phyloP scores from a whole-genome alignment of 2,888 invertebrate species.

The Chrysopilus asiliformis region DNA sequence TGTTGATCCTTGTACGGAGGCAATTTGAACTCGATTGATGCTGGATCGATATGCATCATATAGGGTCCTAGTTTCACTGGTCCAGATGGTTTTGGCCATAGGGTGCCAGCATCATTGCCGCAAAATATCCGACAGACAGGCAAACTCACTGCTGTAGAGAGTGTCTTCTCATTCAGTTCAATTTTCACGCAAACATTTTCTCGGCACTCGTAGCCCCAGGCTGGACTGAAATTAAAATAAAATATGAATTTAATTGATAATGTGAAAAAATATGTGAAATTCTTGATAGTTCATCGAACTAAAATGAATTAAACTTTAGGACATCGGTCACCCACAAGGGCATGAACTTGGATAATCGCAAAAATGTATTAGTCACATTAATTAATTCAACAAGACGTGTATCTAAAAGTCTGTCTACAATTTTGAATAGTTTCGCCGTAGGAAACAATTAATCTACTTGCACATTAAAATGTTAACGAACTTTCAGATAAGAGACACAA shows the following conservation, averaged over 20 bases:
- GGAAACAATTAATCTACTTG: no score
- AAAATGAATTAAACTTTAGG: no score
- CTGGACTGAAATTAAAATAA: conserved; percentile 4
- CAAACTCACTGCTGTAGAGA: conserved; percentile 30
- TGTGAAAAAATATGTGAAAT: no score
- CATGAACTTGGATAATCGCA: background rate
- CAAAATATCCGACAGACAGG: conserved; percentile 40
- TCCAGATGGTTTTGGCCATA: conserved; percentile 39
- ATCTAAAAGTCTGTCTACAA: no score
- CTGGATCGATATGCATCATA: conserved; percentile 35
- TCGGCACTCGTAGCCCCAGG: conserved; percentile 31
- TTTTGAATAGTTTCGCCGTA: no score
- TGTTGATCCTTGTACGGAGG: conserved; percentile 21
- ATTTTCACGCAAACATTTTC: conserved; percentile 27
- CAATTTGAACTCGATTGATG: conserved; percentile 28
- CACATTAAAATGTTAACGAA: no score
- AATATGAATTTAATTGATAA: no score
- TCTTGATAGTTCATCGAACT: no score
- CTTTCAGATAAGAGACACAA: no score
- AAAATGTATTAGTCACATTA: background rate
- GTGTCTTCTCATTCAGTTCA: conserved; percentile 26
- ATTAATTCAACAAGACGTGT: no score
- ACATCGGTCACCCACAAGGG: background rate
- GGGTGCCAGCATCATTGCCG: conserved; percentile 36
- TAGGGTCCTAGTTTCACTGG: conserved; percentile 31